Conservation (phyloP, 2,113 vertebrate genomes). For the Macrotis lagotis region DNA sequence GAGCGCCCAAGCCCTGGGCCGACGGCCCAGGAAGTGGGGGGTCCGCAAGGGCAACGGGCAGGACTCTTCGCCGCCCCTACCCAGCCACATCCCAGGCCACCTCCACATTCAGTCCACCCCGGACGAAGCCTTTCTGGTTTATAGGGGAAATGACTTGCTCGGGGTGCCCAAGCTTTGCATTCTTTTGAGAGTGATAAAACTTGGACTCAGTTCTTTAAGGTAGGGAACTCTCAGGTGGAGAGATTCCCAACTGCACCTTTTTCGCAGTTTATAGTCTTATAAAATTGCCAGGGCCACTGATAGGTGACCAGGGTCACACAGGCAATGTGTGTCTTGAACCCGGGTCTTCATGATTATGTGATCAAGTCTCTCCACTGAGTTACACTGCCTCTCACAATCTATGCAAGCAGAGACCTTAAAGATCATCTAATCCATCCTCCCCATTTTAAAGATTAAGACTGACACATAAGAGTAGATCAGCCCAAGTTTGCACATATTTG, state of each 20-base stretch:
- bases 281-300: background rate
- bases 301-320: background rate
- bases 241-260: background rate
- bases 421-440: background rate
- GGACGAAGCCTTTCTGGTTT: background rate
- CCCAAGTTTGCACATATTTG: background rate
- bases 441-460: background rate
- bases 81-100: background rate
- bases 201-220: background rate
- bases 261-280: background rate
- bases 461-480: background rate
- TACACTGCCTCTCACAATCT: background rate
- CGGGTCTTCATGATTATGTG: background rate
- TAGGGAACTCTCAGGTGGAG: background rate
- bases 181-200: background rate
- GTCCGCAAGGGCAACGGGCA: background rate
- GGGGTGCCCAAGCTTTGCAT: background rate
- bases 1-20: background rate
- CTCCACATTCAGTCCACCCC: background rate
- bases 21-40: background rate
- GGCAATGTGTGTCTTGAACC: background rate
- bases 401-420: background rate
- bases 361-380: background rate
- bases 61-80: background rate
- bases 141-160: background rate